A percentile compares a stretch with the other conserved stretches of the same genome.
These are phyloP conservation scores for Lophotis ruficrista DNA, from an alignment of 2,113 vertebrate genomes.

Conservation along the genomic window DNA sequence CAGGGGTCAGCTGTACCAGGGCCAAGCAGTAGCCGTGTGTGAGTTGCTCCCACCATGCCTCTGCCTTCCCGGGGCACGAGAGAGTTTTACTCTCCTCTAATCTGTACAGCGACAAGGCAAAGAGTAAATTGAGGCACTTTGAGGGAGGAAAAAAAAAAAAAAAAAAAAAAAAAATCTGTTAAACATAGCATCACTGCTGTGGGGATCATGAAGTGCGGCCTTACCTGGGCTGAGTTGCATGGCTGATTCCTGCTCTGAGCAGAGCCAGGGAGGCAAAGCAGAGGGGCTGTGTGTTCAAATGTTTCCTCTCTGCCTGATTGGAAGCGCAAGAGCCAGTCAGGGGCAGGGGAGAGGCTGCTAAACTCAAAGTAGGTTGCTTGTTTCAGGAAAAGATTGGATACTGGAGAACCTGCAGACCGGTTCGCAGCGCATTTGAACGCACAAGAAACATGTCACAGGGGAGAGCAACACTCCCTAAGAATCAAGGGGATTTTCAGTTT, in stretches of 20 bases:
- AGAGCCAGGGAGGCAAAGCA: conserved; percentile 35
- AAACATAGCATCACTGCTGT: not conserved
- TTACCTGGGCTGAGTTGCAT: conserved; percentile 70
- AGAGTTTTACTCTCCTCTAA: not conserved
- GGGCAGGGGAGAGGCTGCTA: conserved; percentile 56
- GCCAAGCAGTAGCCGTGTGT: not conserved
- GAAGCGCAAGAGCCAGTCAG: conserved; percentile 59
- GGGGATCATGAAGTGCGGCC: conserved; percentile 15
- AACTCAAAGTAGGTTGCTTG: conserved; percentile 42
- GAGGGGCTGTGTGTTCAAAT: conserved; percentile 51
- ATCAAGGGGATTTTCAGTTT: conserved; percentile 1
- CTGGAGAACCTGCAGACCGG: conserved; percentile 14
- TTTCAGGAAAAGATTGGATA: conserved; percentile 45
- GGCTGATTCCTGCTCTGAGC: conserved; percentile 55
- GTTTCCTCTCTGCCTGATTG: conserved; percentile 68
- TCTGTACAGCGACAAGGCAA: not conserved
- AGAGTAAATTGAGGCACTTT: not conserved
- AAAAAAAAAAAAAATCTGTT: not conserved
- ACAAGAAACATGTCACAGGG: not conserved
- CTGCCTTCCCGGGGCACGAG: not conserved
- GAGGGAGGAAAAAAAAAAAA: not conserved
- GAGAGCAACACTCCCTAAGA: not conserved
- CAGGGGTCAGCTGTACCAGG: not conserved
- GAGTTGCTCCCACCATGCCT: not conserved
- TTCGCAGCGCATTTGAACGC: fast-evolving